Percentiles rank a stretch among this genome's conserved stretches.
phyloP scores from a whole-genome alignment of 2,888 invertebrate genomes.

The Mimachlamys varia region DNA sequence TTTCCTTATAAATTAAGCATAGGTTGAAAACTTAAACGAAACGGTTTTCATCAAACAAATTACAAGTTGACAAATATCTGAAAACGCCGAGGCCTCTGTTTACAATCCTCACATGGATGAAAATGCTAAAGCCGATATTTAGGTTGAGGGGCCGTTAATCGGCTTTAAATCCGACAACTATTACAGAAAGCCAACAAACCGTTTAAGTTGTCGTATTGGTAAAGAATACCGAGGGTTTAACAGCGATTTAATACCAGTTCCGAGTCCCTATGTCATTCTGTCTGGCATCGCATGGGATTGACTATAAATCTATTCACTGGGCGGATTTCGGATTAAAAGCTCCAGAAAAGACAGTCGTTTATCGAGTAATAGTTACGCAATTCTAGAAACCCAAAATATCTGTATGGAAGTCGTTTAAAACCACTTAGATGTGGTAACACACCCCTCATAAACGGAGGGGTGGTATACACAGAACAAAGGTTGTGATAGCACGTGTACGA shows the following conservation, averaged over 20 bases:
- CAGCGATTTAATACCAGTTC: not conserved
- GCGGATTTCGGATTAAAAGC: not conserved
- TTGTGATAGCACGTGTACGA: no score
- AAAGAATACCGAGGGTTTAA: not conserved
- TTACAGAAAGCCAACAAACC: constrained; percentile 17
- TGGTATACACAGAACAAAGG: no score
- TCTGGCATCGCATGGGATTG: not conserved
- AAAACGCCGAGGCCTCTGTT: not conserved
- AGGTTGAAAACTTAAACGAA: not conserved
- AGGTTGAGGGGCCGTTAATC: not conserved
- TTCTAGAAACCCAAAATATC: no score
- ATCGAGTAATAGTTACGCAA: not conserved
- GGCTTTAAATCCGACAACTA: not conserved
- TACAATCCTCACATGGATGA: not conserved
- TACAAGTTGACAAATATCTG: not conserved
- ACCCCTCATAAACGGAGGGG: no score
- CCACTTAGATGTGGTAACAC: no score
- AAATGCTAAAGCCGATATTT: not conserved
- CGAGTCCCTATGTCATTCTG: not conserved
- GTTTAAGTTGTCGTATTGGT: not conserved
- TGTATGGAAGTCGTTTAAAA: no score
- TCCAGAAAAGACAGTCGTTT: not conserved
- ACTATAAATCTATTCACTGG: not conserved
- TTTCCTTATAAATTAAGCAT: no score
- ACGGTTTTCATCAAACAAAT: not conserved